Percentiles rank a stretch among this genome's conserved stretches.
phyloP scores from a whole-genome alignment of 2,797 vertebrate genomes.

The Melanitta fusca region DNA sequence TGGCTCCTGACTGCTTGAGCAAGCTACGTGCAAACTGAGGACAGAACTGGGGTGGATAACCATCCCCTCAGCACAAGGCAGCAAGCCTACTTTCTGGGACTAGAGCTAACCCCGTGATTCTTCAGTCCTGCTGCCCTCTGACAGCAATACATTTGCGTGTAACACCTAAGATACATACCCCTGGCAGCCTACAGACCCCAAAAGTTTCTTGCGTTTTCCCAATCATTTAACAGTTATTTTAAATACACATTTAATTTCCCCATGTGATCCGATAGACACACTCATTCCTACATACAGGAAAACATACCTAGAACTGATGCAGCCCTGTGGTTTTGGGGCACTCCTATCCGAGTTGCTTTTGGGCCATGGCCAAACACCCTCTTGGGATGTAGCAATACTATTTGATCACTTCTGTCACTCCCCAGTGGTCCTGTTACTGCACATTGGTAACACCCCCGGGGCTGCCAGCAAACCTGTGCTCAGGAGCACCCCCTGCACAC shows the following conservation, averaged over 20 bases:
- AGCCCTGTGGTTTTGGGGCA: background rate
- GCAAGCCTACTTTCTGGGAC: background rate
- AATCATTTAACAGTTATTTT: background rate
- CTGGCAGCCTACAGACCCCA: background rate
- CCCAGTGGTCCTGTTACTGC: background rate
- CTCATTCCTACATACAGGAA: rapidly evolving
- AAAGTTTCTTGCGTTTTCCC: background rate
- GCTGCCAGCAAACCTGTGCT: background rate
- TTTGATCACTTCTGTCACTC: background rate
- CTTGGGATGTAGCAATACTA: background rate
- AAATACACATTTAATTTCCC: no score
- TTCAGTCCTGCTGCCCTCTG: background rate
- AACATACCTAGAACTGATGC: background rate
- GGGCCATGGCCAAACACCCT: background rate
- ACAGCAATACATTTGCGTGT: rapidly evolving
- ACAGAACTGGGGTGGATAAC: background rate
- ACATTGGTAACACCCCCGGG: background rate
- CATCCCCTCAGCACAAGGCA: background rate
- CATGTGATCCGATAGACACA: background rate
- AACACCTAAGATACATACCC: background rate
- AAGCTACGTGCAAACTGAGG: background rate
- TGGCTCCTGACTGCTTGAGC: background rate
- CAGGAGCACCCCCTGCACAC: background rate
- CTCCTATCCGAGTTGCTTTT: background rate
- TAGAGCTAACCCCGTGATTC: background rate